Evolutionary conservation across 1,140 invertebrate genomes (phyloP).

Genomic region (Drosophila kepulauana): DNA sequence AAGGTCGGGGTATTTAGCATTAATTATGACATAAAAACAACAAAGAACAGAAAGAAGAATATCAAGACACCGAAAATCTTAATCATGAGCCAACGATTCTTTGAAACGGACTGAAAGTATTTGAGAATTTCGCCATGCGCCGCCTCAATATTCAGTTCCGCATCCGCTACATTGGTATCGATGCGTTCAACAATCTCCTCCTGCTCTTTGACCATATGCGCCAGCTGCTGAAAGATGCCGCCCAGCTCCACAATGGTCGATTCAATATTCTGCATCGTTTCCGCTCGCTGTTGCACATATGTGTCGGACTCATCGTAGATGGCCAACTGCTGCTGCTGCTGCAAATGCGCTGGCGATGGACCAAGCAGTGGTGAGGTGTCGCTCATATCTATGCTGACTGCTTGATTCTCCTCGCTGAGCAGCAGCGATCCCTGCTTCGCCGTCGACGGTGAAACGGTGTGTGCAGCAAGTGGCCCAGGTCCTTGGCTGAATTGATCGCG

Average conservation of each 20-base stretch:
- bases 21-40: slow-evolving; percentile 95
- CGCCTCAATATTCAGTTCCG: slow-evolving; percentile 98
- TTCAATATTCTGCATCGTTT: slow-evolving; percentile 99
- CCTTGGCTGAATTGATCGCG: slow-evolving; percentile 97
- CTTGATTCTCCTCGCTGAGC: slow-evolving; percentile 89
- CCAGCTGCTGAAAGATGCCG: slow-evolving; percentile 98
- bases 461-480: slow-evolving; percentile 86
- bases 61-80: slow-evolving; percentile 99
- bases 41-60: slow-evolving; percentile 99
- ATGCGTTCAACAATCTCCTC: slow-evolving; percentile 99
- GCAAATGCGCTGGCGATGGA: slow-evolving; percentile 55
- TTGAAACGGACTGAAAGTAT: slow-evolving; percentile 99
- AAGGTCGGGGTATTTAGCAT: slow-evolving; percentile 28
- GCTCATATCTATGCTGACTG: slow-evolving; percentile 91
- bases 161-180: slow-evolving; percentile 98
- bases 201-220: slow-evolving; percentile 99
- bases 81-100: slow-evolving; percentile 99
- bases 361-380: slow-evolving; percentile 76
- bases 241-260: slow-evolving; percentile 99
- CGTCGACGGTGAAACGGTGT: slow-evolving; percentile 90
- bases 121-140: slow-evolving; percentile 98
- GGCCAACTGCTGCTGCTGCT: slow-evolving; percentile 87
- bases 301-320: slow-evolving; percentile 94
- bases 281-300: slow-evolving; percentile 96
- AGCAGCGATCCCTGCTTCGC: slow-evolving; percentile 86